These are phyloP conservation scores for Acrocephalus kingi DNA, from an alignment of 2,113 vertebrate genomes.

Conservation along the genomic window DNA sequence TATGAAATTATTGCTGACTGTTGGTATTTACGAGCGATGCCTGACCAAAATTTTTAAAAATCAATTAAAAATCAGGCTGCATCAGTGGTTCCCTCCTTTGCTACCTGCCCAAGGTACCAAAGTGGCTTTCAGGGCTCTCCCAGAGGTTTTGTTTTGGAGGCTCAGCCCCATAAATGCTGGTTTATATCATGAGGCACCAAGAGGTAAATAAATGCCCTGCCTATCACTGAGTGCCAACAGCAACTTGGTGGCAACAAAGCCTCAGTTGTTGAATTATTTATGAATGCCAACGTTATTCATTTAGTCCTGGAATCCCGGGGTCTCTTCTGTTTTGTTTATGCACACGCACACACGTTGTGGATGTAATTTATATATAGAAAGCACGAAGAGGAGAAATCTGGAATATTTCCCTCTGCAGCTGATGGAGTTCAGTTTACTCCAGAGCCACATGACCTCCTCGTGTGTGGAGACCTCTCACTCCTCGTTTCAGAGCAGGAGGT, in stretches of 20 bases:
- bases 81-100: background rate
- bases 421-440: background rate
- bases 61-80: fast-evolving
- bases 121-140: background rate
- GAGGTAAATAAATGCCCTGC: slow-evolving; percentile 48
- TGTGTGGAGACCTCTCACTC: background rate
- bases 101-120: background rate
- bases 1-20: background rate
- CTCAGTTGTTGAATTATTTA: slow-evolving; percentile 41
- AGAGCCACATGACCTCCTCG: background rate
- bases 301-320: background rate
- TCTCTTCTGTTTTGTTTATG: slow-evolving; percentile 30
- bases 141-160: background rate
- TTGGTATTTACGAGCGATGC: background rate
- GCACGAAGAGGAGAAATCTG: background rate
- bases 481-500: background rate
- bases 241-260: slow-evolving; percentile 33
- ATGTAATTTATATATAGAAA: background rate
- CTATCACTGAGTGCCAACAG: slow-evolving; percentile 14
- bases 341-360: background rate
- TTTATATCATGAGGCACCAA: slow-evolving; percentile 29
- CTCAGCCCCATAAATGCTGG: background rate
- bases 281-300: slow-evolving; percentile 4
- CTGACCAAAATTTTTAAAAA: background rate
- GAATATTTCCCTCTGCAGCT: background rate